phyloP scores from a whole-genome alignment of 2,888 invertebrate genomes.

The Chaetogeoica ovagalla region DNA sequence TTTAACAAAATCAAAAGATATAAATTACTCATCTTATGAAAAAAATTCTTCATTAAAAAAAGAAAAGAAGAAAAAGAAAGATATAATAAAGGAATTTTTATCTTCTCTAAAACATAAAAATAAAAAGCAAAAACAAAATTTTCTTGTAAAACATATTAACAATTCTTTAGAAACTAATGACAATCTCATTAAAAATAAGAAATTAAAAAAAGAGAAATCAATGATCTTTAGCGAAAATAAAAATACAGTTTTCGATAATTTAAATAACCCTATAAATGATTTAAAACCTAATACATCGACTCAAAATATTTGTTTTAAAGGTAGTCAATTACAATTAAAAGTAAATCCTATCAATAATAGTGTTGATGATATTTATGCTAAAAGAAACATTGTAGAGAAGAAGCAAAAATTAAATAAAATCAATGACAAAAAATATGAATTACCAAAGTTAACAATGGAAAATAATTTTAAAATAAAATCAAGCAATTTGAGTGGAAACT shows the following conservation, averaged over 20 bases:
- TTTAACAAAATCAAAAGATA: slow-evolving; percentile 8
- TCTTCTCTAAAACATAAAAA: slow-evolving; percentile 22
- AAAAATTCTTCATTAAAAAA: neutral
- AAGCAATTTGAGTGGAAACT: neutral
- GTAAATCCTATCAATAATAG: neutral
- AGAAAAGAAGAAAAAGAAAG: neutral
- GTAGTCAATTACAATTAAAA: neutral
- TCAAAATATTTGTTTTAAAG: neutral
- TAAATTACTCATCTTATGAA: neutral
- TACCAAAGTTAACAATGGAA: neutral
- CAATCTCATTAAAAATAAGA: neutral
- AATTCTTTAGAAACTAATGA: neutral
- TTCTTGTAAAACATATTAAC: neutral
- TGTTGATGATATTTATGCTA: neutral
- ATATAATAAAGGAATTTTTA: slow-evolving; percentile 5
- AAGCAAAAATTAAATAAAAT: slow-evolving; percentile 4
- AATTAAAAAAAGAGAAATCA: neutral
- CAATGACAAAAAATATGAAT: neutral
- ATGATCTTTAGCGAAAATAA: neutral
- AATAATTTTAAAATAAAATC: neutral
- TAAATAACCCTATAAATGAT: neutral
- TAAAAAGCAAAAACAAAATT: neutral
- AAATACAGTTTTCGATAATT: neutral
- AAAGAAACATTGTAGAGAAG: neutral
- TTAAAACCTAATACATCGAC: neutral